Evolutionary conservation across 1,140 invertebrate genomes (phyloP).

Genomic region (Ceratina australensis): DNA sequence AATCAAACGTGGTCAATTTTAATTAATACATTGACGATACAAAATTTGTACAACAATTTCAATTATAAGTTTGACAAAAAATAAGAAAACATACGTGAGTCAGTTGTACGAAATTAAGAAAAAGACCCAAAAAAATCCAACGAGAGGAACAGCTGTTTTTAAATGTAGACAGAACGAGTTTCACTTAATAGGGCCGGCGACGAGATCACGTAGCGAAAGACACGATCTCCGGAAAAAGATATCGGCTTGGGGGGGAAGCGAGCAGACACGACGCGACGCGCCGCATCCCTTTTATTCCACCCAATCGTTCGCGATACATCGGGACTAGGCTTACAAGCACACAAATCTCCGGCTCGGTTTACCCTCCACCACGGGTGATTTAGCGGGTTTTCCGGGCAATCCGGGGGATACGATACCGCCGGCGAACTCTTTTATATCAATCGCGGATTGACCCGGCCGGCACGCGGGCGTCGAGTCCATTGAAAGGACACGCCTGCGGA

Average conservation of each 20-base stretch:
- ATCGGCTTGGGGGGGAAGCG: conserved; percentile 65
- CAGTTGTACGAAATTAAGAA: too few species aligned
- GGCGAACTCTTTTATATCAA: conserved; percentile 74
- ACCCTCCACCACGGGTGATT: conserved; percentile 73
- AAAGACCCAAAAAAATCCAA: too few species aligned
- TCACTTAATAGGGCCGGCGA: conserved; percentile 15
- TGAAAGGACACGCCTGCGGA: conserved; percentile 47
- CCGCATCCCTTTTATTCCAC: conserved; percentile 73
- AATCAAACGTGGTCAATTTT: too few species aligned
- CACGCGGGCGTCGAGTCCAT: conserved; percentile 37
- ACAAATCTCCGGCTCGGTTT: conserved; percentile 72
- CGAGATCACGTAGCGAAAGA: conserved; percentile 27
- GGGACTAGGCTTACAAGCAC: conserved; percentile 69
- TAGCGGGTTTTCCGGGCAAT: conserved; percentile 70
- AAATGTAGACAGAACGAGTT: neutral
- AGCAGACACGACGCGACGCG: conserved; percentile 23
- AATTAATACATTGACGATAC: too few species aligned
- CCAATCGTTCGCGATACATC: conserved; percentile 76
- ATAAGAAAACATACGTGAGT: too few species aligned
- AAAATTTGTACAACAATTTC: too few species aligned
- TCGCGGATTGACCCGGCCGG: conserved; percentile 57
- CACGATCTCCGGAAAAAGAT: conserved; percentile 51
- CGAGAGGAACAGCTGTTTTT: too few species aligned
- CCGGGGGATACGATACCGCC: conserved; percentile 55
- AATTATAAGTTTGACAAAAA: too few species aligned